Base-by-base conservation (phyloP, 2,797 vertebrate genomes). In the Lacerta agilis region DNA sequence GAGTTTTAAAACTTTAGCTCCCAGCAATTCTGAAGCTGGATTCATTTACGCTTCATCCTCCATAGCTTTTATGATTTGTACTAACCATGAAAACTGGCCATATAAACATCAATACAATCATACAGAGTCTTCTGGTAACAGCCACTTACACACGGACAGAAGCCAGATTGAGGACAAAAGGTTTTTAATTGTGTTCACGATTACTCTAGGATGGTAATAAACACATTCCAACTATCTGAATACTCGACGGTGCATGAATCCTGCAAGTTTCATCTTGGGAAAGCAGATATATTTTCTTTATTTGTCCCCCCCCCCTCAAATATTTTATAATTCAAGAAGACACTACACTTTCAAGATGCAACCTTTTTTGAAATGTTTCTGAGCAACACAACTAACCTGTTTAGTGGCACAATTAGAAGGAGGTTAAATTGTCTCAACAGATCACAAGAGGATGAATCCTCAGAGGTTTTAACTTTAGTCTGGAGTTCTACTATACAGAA, bases 1-100 rank as follows among this genome's bases (percentile, higher is more conserved):
- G 92, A 91, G 92, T 95, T 95, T 95, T 95, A 94, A 94, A 96
- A 95, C 92, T 95, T 95, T 86, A 89, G 89, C 92, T 93, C 89
- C 86, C 78, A 94, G 94, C 93, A 90, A 92, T 95, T 92, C 95
- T 87, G 91, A 96, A 92, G 91, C 69, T 90, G 88, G 82, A 93
- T 93, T 93, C 87, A 93, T 61, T 92, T 92, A 93, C 0, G 20
- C 85, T 88, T 91, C 91, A 85, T 84, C 82, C 92, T 91, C 94
- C 84, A 91, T 69, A 92, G 91, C 85, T 83, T 91, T 93, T 95
- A 91, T 95, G 93, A 92, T 95, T 94, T 91, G 90, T 93, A 93
- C 93, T 92, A 95, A 91, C 89, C 82, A 87, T 71, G 88, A 94
- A 88, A 93, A 89, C 86, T 88, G 79, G 75, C 88, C 2, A 0